Evolutionary conservation across 2,888 invertebrate species (phyloP), one percentile per base, ranked within the genome.

Genomic region (Scrobipalpa costella): DNA sequence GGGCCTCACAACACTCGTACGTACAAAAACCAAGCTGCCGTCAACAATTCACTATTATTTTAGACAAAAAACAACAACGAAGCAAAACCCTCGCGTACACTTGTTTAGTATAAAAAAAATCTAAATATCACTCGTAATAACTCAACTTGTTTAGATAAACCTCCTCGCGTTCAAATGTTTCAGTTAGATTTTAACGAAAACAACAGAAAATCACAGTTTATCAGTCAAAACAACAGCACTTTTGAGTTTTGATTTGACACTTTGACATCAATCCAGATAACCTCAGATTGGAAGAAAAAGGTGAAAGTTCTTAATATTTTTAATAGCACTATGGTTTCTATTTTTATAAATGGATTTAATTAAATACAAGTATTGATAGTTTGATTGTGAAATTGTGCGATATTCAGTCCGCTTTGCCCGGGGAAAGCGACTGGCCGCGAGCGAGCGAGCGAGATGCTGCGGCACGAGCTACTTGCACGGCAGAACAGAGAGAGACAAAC

Each of bases 241-340:
- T 57, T 50, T 36, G 63, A 67, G 64, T 63, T 64, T 66, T 67
- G 66, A 64, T 47, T 55, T 61, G 66, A 67, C 66, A 64, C 66
- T 66, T 50, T 66, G 66, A 65, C 66, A 65, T 62, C 57, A 63
- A 55, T 19, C 33, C 44, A 55, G 38, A 61, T 60, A 60, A 55
- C 55, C 64, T 63, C 11, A 40, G 40, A 40, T 50, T 13, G n/a
- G 19, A 19, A 8, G 49, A 17, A 58, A 19, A 3, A 33, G 34
- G 49, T 61, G 49, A 60, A 61, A 61, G 49, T 61, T 44, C 21
- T 44, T 27, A 11, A 9, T 13, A 38, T 15, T 44, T 44, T 7
- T 27, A 15, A 27, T 19, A 38, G 27, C 27, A n/a, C 13, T 34
- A 38, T 57, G 7, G 2, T 57, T 38, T 44, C 40, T 19, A 44